Evolutionary conservation across 2,888 invertebrate species (phyloP), one percentile per base, ranked within the genome.

Genomic region (Acanthopleura granulata): DNA sequence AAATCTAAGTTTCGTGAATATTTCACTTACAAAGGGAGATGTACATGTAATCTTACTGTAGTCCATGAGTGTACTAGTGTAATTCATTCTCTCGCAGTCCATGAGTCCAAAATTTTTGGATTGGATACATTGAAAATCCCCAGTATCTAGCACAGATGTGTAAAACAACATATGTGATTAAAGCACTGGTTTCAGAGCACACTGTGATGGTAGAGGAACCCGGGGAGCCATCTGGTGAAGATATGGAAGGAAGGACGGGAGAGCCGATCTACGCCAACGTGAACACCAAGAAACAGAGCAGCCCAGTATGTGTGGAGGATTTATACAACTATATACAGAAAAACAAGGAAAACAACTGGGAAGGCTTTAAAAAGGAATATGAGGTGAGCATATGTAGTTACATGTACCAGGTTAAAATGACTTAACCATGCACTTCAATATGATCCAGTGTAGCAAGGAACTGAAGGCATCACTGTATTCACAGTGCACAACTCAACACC

Each of bases 211-310:
- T 62, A 40, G 62, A 73, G 14, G 66, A 74, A 66, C 74, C 62
- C 16, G 50, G 66, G 22, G 49, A 49, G 51, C 66, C 72, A 18
- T 16, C 25, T 57, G 22, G 18, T 22, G 27, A 66, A 6, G 27
- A 66, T 25, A 75, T 71, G 75, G 27, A 62, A 49, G 49, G 51
- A 18, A 18, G 6, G 62, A 14, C 76, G 16, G 79, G 84, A 4
- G 87, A 87, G 76, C 87, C 86, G 6, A 87, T 87, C 70, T 87
- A 87, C 78, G 86, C 83, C 22, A 87, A 87, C 73, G 82, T 87
- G 9, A 84, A 82, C 72, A 76, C 77, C 4, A 85, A 85, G 73
- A 85, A 82, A 66, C 83, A 85, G 75, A 84, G 81, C 51, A 83
- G 83, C 51, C 86, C 87, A 4, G 82, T 88, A 22, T 77, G 81